A percentile compares a stretch with the other conserved stretches of the same genome.
Evolutionary conservation across 2,888 invertebrate species (phyloP).

Genomic region (Cistogaster globosa): DNA sequence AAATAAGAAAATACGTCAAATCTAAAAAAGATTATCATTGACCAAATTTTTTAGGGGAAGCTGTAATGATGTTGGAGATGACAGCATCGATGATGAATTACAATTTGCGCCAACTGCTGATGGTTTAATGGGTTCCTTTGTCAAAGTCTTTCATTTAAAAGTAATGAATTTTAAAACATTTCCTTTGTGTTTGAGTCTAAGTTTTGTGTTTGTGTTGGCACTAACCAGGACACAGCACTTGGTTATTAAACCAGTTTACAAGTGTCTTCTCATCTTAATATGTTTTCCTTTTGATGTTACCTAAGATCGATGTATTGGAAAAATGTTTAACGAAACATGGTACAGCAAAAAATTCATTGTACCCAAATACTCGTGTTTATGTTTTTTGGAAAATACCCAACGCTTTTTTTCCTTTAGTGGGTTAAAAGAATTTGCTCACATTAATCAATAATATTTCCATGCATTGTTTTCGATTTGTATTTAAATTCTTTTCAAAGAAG

Average conservation of each 20-base stretch:
- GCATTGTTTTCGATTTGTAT: too few species aligned
- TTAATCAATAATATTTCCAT: too few species aligned
- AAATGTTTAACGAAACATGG: neutral
- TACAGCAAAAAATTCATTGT: neutral
- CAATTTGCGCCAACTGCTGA: constrained; percentile 54
- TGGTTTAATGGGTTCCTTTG: constrained; percentile 30
- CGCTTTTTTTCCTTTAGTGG: too few species aligned
- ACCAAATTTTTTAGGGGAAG: neutral
- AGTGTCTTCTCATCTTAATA: neutral
- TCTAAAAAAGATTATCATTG: neutral
- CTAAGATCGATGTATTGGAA: neutral
- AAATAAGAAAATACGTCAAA: neutral
- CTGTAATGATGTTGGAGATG: constrained; percentile 1
- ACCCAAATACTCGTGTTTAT: too few species aligned
- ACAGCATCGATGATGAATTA: constrained; percentile 54
- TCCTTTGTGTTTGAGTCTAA: constrained; percentile 13
- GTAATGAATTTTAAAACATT: constrained; percentile 46
- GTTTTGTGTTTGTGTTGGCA: neutral
- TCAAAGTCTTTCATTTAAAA: constrained; percentile 33
- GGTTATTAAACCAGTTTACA: neutral
- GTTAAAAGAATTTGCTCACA: too few species aligned
- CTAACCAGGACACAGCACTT: neutral
- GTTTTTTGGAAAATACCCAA: too few species aligned
- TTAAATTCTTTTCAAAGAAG: too few species aligned
- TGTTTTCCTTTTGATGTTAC: neutral